These are phyloP conservation scores for Cataglyphis cursor DNA, from an alignment of 2,888 invertebrate genomes.

Conservation along the genomic window DNA sequence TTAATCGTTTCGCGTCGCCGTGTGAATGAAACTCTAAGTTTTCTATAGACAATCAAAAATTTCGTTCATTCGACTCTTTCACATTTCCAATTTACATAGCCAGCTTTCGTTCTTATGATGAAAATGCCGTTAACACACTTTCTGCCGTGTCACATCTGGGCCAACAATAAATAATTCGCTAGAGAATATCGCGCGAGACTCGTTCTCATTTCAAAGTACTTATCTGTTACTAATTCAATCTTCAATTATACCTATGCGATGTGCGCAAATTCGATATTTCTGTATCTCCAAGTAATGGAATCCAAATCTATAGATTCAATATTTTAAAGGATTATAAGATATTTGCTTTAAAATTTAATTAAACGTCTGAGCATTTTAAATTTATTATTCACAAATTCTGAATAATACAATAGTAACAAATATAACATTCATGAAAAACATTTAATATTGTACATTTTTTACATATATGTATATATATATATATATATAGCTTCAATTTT, in stretches of 20 bases:
- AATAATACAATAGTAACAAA: background rate
- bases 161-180: constrained; percentile 44
- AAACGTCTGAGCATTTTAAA: background rate
- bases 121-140: constrained; percentile 49
- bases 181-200: constrained; percentile 36
- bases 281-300: background rate
- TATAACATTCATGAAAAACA: background rate
- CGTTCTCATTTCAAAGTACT: constrained; percentile 46
- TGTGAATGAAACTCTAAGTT: constrained; percentile 44
- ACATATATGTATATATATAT: background rate
- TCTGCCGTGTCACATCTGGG: constrained; percentile 39
- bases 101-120: constrained; percentile 32
- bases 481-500: background rate
- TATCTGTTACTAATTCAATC: constrained; percentile 38
- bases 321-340: background rate
- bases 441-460: background rate
- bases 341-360: background rate
- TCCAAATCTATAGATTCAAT: background rate
- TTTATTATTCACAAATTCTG: background rate
- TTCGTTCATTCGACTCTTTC: background rate
- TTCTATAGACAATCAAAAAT: constrained; percentile 23
- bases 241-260: constrained; percentile 15
- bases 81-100: constrained; percentile 24
- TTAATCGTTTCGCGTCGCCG: background rate
- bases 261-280: constrained; percentile 7